A percentile compares a stretch with the other conserved stretches of the same genome.
phyloP scores from a whole-genome alignment of 2,888 invertebrate genomes.

The Lycia hirtaria region DNA sequence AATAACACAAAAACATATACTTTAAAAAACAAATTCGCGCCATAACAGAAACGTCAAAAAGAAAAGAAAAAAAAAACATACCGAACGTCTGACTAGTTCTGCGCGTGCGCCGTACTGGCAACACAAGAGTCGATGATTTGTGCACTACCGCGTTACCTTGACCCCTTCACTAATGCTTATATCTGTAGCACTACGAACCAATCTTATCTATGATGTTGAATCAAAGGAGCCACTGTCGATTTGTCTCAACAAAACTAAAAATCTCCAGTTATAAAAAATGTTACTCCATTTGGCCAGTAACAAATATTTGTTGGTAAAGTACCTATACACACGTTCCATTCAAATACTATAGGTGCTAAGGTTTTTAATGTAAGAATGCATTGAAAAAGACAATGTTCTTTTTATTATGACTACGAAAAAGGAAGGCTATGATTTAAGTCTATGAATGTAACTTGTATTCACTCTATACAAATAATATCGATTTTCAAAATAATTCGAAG shows the following conservation, averaged over 20 bases:
- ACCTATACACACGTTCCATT: slow-evolving; percentile 4
- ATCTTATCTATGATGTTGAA: not conserved
- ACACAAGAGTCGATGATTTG: slow-evolving; percentile 28
- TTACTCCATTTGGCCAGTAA: not conserved
- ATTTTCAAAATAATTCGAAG: too few species aligned
- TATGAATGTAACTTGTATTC: too few species aligned
- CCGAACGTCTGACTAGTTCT: slow-evolving; percentile 43
- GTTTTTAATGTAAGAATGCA: not conserved
- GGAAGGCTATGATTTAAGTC: too few species aligned
- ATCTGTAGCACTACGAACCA: slow-evolving; percentile 3
- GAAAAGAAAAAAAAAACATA: slow-evolving; percentile 45
- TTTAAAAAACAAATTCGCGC: slow-evolving; percentile 4
- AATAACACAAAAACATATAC: not conserved
- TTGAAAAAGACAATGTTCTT: not conserved
- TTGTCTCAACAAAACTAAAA: not conserved
- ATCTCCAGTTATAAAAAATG: not conserved
- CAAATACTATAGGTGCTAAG: slow-evolving; percentile 4
- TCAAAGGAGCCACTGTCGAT: not conserved
- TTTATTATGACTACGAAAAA: not conserved
- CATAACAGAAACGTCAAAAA: slow-evolving; percentile 13
- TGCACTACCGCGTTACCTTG: slow-evolving; percentile 44
- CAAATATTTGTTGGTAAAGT: not conserved
- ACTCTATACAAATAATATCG: too few species aligned
- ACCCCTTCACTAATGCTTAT: slow-evolving; percentile 35
- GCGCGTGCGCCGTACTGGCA: slow-evolving; percentile 46